A percentile compares a stretch with the other conserved stretches of the same genome.
Evolutionary conservation across 2,888 invertebrate species (phyloP).

Genomic region (Urechis unicinctus): DNA sequence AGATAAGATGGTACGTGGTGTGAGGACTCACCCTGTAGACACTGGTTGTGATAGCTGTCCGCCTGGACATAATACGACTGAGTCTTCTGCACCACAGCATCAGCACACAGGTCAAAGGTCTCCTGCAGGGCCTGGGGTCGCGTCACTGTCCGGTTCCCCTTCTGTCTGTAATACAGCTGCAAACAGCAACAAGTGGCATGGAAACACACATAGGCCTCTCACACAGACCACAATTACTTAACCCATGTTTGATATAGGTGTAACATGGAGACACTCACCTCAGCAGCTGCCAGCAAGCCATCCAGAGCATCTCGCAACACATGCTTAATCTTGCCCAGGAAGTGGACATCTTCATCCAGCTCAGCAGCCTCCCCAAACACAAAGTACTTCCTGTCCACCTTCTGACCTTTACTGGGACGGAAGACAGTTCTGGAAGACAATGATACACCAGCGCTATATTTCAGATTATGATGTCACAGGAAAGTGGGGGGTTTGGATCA

Average conservation of each 20-base stretch:
- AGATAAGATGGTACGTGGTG: neutral
- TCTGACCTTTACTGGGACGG: conserved; percentile 21
- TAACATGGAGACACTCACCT: conserved; percentile 25
- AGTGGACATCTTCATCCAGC: conserved; percentile 29
- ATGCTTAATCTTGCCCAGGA: conserved; percentile 34
- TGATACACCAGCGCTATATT: neutral
- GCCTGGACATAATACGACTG: conserved; percentile 45
- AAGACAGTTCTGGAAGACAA: neutral
- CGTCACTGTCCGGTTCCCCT: conserved; percentile 42
- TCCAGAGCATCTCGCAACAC: conserved; percentile 40
- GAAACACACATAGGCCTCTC: neutral
- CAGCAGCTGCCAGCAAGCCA: conserved; percentile 41
- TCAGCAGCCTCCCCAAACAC: conserved; percentile 39
- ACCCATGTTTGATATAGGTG: neutral
- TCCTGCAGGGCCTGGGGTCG: conserved; percentile 48
- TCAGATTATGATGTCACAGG: neutral
- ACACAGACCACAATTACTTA: neutral
- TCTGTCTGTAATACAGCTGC: conserved; percentile 46
- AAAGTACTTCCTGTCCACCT: conserved; percentile 39
- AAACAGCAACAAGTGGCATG: conserved; percentile 4
- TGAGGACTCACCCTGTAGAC: conserved; percentile 38
- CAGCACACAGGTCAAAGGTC: conserved; percentile 45
- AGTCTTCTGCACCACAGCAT: conserved; percentile 40
- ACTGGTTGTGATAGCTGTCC: conserved; percentile 47
- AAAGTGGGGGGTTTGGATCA: too few relatives aligned